Evolutionary conservation across 2,888 invertebrate species (phyloP), one percentile per base, ranked within the genome.

Genomic region (Chloroclysta siterata): DNA sequence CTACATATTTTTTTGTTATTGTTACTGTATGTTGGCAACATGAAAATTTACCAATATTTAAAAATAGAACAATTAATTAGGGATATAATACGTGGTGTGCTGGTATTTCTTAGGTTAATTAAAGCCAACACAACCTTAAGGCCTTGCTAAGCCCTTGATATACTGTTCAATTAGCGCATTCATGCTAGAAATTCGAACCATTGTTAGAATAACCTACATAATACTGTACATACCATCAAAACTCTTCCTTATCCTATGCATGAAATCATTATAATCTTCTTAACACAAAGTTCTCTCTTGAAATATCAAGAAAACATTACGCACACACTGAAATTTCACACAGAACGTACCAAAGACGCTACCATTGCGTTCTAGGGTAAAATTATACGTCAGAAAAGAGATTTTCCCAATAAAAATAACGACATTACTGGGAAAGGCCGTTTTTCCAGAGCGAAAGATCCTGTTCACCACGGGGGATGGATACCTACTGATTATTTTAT

Each of bases 401-500:
- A 33, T 60, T 53, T 58, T 68, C 48, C 58, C 48, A 48, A 17
- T 65, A 47, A 41, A 65, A 66, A 65, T 59, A 72, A 66, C 65
- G 71, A 65, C 66, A 70, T 72, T 64, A 54, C 66, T 53, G n/a
- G 48, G 47, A 64, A 62, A 66, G 55, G n/a, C 11, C 46, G 47
- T 55, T 65, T 60, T 56, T 22, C 39, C 48, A 22, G 56, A 58
- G 63, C 52, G 42, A 65, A 63, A 70, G 65, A 68, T 62, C 68
- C 62, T 51, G 22, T 51, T 53, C 61, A 53, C 63, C 61, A 57
- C 65, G 66, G 60, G 57, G 71, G 67, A 73, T 72, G 68, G 79
- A 74, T 76, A 75, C 76, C 80, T 88, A 90, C 91, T 91, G 91
- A 90, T 90, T 90, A 90, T 90, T 91, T 88, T 83, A 89, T 85